Percentiles rank a stretch among this genome's conserved stretches.
Conservation (phyloP, 1,140 invertebrate species). For the Medauroidea extradentata region DNA sequence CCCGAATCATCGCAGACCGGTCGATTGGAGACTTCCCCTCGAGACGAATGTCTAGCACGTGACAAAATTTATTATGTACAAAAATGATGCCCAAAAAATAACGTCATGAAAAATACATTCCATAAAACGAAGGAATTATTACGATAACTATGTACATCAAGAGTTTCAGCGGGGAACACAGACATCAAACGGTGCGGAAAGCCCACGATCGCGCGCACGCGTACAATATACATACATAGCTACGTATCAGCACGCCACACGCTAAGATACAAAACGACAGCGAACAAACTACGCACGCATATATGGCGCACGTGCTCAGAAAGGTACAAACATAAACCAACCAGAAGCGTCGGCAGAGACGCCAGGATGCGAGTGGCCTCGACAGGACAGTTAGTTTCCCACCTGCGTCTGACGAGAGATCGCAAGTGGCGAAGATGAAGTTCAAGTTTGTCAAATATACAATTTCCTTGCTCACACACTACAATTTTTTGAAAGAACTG, state of each 20-base stretch:
- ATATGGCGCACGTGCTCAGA: slow-evolving; percentile 17
- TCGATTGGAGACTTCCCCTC: too few relatives aligned
- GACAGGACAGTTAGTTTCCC: slow-evolving; percentile 8
- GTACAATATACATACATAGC: neutral
- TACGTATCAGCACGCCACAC: neutral
- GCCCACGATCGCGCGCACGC: neutral
- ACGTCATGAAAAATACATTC: slow-evolving; percentile 20
- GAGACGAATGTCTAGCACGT: slow-evolving; percentile 2
- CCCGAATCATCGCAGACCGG: too few relatives aligned
- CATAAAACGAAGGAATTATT: slow-evolving; percentile 21
- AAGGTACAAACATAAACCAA: slow-evolving; percentile 14
- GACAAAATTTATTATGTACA: slow-evolving; percentile 20
- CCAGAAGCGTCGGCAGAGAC: slow-evolving; percentile 21
- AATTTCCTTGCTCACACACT: slow-evolving; percentile 5
- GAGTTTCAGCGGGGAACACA: neutral
- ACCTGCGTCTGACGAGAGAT: slow-evolving; percentile 6
- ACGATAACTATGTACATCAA: slow-evolving; percentile 20
- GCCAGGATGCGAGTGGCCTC: slow-evolving; percentile 9
- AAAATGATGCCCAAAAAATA: slow-evolving; percentile 26
- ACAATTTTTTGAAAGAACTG: slow-evolving; percentile 14
- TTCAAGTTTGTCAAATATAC: slow-evolving; percentile 2
- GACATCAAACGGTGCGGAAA: neutral
- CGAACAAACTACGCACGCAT: slow-evolving; percentile 19
- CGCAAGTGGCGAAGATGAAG: neutral
- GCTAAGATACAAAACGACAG: slow-evolving; percentile 14